Percentiles rank a stretch among this genome's conserved stretches.
Conservation (phyloP, 2,113 vertebrate genomes). For the Laticauda colubrina region DNA sequence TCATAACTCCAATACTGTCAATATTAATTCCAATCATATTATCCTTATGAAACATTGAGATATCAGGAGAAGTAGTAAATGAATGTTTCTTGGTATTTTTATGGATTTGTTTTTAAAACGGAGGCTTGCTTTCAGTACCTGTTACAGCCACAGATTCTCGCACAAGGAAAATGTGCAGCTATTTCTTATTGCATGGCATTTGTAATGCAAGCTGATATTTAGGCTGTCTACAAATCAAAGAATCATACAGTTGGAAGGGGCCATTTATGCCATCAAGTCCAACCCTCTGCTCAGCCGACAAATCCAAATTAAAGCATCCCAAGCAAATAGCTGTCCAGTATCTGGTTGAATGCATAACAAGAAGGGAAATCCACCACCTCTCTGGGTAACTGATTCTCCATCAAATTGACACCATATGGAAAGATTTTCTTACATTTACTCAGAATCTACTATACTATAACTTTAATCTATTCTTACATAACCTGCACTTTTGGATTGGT, state of each 20-base stretch:
- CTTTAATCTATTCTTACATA: background rate
- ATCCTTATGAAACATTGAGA: slow-evolving; percentile 52
- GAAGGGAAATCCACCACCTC: background rate
- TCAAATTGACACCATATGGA: background rate
- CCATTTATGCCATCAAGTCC: background rate
- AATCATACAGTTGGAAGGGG: background rate
- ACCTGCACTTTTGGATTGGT: background rate
- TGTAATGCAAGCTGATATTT: slow-evolving; percentile 7
- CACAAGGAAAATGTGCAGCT: background rate
- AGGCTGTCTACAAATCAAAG: slow-evolving; percentile 14
- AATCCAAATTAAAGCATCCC: background rate
- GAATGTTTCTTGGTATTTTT: slow-evolving; percentile 13
- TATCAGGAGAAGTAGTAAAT: slow-evolving; percentile 48
- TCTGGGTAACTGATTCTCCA: background rate
- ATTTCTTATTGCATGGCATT: background rate
- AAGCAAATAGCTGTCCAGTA: background rate
- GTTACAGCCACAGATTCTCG: slow-evolving; percentile 39
- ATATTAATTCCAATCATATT: slow-evolving; percentile 54
- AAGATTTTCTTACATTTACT: background rate
- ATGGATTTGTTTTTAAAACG: background rate
- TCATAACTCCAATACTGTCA: slow-evolving; percentile 52
- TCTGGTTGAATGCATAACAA: background rate
- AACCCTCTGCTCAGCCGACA: background rate
- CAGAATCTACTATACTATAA: background rate
- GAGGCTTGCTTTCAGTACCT: slow-evolving; percentile 15